Evolutionary conservation across 1,140 invertebrate genomes (phyloP), one percentile per base, ranked within the genome.

Genomic region (Pectinophora gossypiella): DNA sequence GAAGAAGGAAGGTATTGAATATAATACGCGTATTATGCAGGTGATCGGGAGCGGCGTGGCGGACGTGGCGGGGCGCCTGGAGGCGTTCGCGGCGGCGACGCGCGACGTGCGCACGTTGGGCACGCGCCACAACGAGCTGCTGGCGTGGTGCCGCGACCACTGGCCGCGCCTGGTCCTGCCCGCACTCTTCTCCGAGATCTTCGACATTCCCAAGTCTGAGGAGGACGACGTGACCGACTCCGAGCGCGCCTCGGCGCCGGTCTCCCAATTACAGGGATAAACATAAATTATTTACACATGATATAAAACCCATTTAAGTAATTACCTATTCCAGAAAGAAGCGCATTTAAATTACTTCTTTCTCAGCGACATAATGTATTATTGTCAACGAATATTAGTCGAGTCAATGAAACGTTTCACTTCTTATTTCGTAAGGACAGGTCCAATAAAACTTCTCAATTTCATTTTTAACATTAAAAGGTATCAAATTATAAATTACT

Each of bases 151-250:
- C 80, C 91, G 96, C 56, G 88, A 91, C 53, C 94, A 97, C 85
- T 98, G 96, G 96, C 91, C 91, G 51, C 93, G 94, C 65, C 90
- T 98, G 23, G 91, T 92, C 55, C 90, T 98, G 66, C 97, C 97
- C 22, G 96, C 97, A 1, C 91, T 99, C 27, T 99, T 98, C 83
- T 96, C 97, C 19, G 97, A 99, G 88, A 98, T 98, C 67, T 99
- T 98, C 85, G 97, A 99, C 91, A 98, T 99, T 89, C 96, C 97
- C 43, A 97, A 81, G 54, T 51, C 48, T 4, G 77, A 76, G 6
- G 75, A 80, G 16, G 65, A 70, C 4, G 65, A 70, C 4, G 55
- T 35, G 16, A 21, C 5, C 32, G 52, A 54, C 3, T 1, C 35
- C n/a, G 35, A 54, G 0, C 52, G 18, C 35, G 38, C 38, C 38